phyloP scores from a whole-genome alignment of 1,140 invertebrate genomes.

The Trigoniulus corallinus region DNA sequence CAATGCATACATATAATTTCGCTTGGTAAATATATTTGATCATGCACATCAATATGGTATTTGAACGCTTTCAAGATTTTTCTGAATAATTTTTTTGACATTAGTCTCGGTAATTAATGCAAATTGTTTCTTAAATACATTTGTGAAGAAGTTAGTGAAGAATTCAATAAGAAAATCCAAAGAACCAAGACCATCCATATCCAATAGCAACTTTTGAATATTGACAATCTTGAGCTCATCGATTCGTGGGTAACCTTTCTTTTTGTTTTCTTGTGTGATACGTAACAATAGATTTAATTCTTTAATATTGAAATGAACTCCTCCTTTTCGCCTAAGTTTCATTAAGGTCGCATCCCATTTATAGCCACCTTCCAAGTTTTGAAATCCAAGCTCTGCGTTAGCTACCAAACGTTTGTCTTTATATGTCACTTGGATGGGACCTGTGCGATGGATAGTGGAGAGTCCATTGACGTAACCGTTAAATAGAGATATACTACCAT shows the following conservation, averaged over 20 bases:
- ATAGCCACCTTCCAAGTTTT: constrained; percentile 2
- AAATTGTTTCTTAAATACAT: constrained; percentile 6
- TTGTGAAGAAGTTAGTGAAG: not conserved
- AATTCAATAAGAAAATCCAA: constrained; percentile 3
- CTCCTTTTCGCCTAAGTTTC: not conserved
- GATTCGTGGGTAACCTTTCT: not conserved
- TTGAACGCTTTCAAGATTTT: too few relatives aligned
- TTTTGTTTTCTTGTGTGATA: not conserved
- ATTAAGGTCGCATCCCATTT: not conserved
- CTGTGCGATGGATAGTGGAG: constrained; percentile 1
- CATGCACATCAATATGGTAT: too few relatives aligned
- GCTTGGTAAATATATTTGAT: too few relatives aligned
- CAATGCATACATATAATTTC: too few relatives aligned
- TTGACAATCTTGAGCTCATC: not conserved
- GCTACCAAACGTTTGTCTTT: not conserved
- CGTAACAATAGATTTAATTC: not conserved
- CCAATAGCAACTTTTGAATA: not conserved
- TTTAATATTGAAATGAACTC: constrained; percentile 3
- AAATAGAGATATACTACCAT: not conserved
- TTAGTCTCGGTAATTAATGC: not conserved
- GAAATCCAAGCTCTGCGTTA: not conserved
- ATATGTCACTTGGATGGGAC: not conserved
- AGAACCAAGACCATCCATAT: constrained; percentile 7
- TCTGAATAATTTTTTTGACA: not conserved
- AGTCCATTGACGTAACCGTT: constrained; percentile 4